Evolutionary conservation across 2,888 invertebrate genomes (phyloP).

Genomic region (Trissolcus japonicus): DNA sequence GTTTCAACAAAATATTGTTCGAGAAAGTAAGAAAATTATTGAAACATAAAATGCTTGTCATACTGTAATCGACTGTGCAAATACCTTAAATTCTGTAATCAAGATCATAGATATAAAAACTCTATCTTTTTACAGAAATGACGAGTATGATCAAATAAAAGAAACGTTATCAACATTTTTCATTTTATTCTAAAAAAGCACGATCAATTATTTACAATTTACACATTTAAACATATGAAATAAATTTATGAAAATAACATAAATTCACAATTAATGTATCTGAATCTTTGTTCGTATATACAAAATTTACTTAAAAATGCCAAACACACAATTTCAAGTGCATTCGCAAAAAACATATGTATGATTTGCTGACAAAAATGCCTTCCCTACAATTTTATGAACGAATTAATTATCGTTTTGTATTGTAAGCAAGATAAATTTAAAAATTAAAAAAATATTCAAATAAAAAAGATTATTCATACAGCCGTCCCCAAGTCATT

Average conservation of each 20-base stretch:
- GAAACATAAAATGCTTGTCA: too few species aligned
- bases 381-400: neutral
- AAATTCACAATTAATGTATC: constrained; percentile 3
- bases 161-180: neutral
- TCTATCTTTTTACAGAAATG: too few species aligned
- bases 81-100: too few species aligned
- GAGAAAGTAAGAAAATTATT: too few species aligned
- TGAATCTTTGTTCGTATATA: constrained; percentile 3
- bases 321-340: neutral
- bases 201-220: constrained; percentile 1
- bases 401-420: neutral
- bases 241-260: neutral
- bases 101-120: too few species aligned
- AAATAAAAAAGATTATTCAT: neutral
- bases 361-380: neutral
- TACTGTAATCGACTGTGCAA: too few species aligned
- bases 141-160: constrained; percentile 3
- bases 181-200: constrained; percentile 1
- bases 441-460: constrained; percentile 5
- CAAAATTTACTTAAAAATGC: constrained; percentile 3
- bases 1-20: too few species aligned
- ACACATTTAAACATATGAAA: constrained; percentile 4
- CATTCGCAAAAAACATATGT: constrained; percentile 3
- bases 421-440: too few species aligned
- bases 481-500: neutral